Conservation (phyloP, 2,888 invertebrate genomes). For the Augochlorella aurata region DNA sequence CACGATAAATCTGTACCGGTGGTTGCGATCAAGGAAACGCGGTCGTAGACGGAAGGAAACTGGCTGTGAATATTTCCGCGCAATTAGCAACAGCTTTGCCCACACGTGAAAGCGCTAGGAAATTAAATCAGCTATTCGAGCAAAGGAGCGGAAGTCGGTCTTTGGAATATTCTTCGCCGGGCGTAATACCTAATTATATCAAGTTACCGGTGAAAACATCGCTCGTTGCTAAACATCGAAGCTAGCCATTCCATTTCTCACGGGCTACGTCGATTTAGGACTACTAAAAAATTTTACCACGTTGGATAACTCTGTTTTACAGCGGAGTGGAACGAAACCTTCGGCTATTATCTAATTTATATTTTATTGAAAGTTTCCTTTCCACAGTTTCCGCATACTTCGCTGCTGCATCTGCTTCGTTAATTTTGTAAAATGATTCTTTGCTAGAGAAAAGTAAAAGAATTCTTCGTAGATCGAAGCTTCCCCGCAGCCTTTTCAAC, state of each 20-base stretch:
- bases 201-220: not conserved
- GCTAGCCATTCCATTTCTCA: not conserved
- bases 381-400: not conserved
- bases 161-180: constrained; percentile 22
- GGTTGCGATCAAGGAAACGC: constrained; percentile 51
- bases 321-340: not conserved
- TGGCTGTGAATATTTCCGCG: constrained; percentile 63
- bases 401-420: not conserved
- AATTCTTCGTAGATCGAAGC: too few relatives aligned
- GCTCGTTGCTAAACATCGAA: not conserved
- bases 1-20: constrained; percentile 22
- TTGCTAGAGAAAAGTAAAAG: too few relatives aligned
- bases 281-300: not conserved
- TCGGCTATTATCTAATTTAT: not conserved
- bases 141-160: constrained; percentile 56
- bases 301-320: not conserved
- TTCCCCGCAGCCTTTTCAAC: too few relatives aligned
- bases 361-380: not conserved
- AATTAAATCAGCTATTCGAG: constrained; percentile 70
- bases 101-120: constrained; percentile 71
- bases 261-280: not conserved
- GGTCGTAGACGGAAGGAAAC: constrained; percentile 63
- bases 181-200: constrained; percentile 32
- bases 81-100: constrained; percentile 67
- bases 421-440: too few relatives aligned